These are phyloP conservation scores for Carettochelys insculpta DNA, from an alignment of 2,113 vertebrate genomes.

Conservation along the genomic window DNA sequence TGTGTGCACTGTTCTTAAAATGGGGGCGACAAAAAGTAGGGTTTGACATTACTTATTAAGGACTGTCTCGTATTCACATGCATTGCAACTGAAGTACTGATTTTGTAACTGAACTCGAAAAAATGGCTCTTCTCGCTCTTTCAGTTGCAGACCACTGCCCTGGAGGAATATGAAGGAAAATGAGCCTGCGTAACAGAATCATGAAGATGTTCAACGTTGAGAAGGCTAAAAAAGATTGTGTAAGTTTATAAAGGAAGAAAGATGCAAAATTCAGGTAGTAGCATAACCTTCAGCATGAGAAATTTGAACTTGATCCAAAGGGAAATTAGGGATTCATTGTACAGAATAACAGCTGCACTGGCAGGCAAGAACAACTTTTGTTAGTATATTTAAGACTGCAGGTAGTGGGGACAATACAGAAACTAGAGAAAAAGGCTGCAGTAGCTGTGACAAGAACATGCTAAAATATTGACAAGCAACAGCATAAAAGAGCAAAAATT, in stretches of 20 bases:
- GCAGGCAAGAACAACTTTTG: background rate
- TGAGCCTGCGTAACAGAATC: background rate
- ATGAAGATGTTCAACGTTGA: background rate
- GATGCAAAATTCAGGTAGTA: background rate
- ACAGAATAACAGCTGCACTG: background rate
- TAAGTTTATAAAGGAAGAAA: background rate
- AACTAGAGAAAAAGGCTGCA: background rate
- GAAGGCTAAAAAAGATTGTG: background rate
- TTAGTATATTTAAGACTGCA: background rate
- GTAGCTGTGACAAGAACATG: rapidly evolving
- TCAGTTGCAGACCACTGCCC: too few species aligned
- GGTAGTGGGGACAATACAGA: background rate
- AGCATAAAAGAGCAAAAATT: background rate
- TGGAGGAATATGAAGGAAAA: background rate
- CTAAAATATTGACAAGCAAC: too few species aligned
- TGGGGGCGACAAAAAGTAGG: too few species aligned
- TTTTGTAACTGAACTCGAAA: too few species aligned
- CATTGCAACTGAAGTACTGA: too few species aligned
- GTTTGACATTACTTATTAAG: too few species aligned
- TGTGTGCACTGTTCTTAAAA: too few species aligned
- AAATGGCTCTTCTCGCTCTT: too few species aligned
- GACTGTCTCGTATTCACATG: too few species aligned
- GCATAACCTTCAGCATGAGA: background rate
- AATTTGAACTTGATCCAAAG: background rate
- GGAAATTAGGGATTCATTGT: background rate